Evolutionary conservation across 2,888 invertebrate genomes (phyloP), one percentile per base, ranked within the genome.

Genomic region (Netelia inedita): DNA sequence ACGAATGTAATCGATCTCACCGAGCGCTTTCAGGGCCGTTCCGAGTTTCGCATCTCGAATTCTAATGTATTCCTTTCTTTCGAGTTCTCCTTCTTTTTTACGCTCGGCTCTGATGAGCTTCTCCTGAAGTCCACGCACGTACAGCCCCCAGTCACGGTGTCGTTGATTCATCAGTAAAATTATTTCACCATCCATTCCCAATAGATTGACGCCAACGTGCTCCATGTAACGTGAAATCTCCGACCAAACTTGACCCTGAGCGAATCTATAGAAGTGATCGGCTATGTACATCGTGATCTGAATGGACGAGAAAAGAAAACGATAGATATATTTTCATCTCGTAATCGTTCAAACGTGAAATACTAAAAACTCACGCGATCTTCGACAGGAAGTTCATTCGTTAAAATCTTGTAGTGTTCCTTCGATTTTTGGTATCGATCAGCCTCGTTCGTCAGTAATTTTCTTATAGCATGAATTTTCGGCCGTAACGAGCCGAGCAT

Each of bases 401-500:
- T 79, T 50, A 92, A 89, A 50, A 94, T 91, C 84, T 92, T 93
- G 79, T 94, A 95, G 87, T 90, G 92, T 50, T 94, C 92, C 63
- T 92, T 92, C 0, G 93, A 92, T 16, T 91, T 86, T 63, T 93
- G 88, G 11, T 93, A 92, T 55, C 87, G 90, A 1, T 93, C 91
- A n/a, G 85, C 74, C 76, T 94, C 92, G 46, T 91, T 87, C 14
- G 90, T 88, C 6, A 95, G 87, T 8, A 94, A 89, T 86, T 94
- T 92, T 11, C 93, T 81, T 68, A 95, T 91, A 11, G 93, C 92
- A 85, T 94, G 94, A 73, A 95, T 93, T 90, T 95, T 95, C 0
- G 94, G 94, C 86, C 94, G 89, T 41, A 92, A 92, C 59, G 94
- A 94, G 2, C 93, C 93, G 6, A 94, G 87, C 86, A 94, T 90